Percentiles rank a stretch among this genome's conserved stretches.
These are phyloP conservation scores for Pediacus dermestoides DNA, from an alignment of 2,888 invertebrate genomes.

Conservation along the genomic window DNA sequence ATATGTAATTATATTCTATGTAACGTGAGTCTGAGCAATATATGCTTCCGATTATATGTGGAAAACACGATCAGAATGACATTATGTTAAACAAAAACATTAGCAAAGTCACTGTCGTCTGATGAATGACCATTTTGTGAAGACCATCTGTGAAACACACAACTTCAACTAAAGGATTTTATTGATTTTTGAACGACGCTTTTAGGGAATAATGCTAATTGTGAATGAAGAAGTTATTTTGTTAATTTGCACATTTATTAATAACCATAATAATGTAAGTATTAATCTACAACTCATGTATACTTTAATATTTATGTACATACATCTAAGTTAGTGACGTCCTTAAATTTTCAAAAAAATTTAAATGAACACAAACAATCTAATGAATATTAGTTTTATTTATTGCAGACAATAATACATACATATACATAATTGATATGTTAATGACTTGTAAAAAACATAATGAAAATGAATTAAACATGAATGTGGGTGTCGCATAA, in stretches of 20 bases:
- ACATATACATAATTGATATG: conserved; percentile 2
- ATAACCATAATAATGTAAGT: background rate
- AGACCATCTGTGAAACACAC: conserved; percentile 21
- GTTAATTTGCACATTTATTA: background rate
- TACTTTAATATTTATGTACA: background rate
- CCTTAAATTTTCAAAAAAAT: background rate
- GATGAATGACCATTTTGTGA: conserved; percentile 24
- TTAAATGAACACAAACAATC: background rate
- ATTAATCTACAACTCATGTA: background rate
- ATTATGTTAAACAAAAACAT: conserved; percentile 27
- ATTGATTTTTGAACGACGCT: conserved; percentile 1
- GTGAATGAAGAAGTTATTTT: too few species aligned
- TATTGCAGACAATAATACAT: background rate
- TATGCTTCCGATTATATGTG: conserved; percentile 21
- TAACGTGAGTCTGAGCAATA: conserved; percentile 10
- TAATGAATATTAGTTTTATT: background rate
- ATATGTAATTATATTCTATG: conserved; percentile 6
- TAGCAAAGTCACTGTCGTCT: conserved; percentile 22
- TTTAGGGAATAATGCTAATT: too few species aligned
- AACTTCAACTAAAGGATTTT: background rate
- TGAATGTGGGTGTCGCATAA: conserved; percentile 20
- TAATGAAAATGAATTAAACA: conserved; percentile 14
- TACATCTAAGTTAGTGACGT: background rate
- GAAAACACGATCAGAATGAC: conserved; percentile 21
- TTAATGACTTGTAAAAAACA: conserved; percentile 1